phyloP scores from a whole-genome alignment of 1,140 invertebrate species.

The Listronotus bonariensis region DNA sequence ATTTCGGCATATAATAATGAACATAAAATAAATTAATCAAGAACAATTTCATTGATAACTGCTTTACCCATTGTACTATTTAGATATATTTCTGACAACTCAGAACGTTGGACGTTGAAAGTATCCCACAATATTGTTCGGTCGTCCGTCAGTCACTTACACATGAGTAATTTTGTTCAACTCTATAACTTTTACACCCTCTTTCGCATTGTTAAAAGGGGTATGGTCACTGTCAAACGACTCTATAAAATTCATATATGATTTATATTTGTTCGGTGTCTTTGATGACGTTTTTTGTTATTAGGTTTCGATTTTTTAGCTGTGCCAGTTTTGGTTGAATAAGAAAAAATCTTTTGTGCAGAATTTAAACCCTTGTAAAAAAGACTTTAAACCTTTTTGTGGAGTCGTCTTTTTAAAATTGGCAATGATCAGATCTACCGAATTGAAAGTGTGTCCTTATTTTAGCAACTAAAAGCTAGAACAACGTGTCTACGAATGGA shows the following conservation, averaged over 20 bases:
- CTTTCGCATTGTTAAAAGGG: constrained; percentile 22
- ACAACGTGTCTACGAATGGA: too few relatives aligned
- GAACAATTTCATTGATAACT: neutral
- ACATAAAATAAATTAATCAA: too few relatives aligned
- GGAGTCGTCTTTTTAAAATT: too few relatives aligned
- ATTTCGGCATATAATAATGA: too few relatives aligned
- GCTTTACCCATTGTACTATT: constrained; percentile 7
- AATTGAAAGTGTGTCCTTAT: too few relatives aligned
- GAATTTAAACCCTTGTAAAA: too few relatives aligned
- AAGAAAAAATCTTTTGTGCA: too few relatives aligned
- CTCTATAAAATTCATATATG: constrained; percentile 32
- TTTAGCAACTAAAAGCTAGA: too few relatives aligned
- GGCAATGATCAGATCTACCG: too few relatives aligned
- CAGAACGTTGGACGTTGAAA: constrained; percentile 18
- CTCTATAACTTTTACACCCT: constrained; percentile 20
- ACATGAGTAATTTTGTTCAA: constrained; percentile 23
- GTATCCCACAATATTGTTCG: constrained; percentile 15
- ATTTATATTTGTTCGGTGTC: constrained; percentile 18
- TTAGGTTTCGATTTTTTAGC: too few relatives aligned
- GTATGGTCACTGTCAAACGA: constrained; percentile 27
- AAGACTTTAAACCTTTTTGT: too few relatives aligned
- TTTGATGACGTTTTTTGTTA: constrained; percentile 7
- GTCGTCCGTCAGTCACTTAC: constrained; percentile 23
- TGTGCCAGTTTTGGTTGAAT: too few relatives aligned
- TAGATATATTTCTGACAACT: constrained; percentile 3